Base-by-base conservation (phyloP, 2,113 vertebrate species). In the Cairina moschata region DNA sequence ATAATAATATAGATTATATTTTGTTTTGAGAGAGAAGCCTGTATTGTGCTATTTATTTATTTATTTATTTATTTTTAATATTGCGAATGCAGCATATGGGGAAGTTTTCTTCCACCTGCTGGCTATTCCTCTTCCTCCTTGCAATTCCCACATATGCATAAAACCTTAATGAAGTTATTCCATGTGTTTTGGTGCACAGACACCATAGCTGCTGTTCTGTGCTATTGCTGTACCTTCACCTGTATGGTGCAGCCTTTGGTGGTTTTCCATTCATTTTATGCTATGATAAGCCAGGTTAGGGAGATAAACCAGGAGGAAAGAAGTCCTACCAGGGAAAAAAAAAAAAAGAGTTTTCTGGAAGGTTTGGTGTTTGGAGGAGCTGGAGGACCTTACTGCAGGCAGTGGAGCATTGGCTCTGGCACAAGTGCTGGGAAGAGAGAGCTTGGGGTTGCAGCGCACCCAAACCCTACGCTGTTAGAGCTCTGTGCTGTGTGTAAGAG, bases 51-150 rank as follows among this genome's bases (percentile, higher is more conserved):
- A 76, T 40, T 40, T 40, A 40, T 40, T 40, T 40, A 40, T 38
- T 38, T 38, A 38, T 40, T 40, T 40, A 28, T 58, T 65, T 12
- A 84, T 46, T 46, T 46, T 50, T 91, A 71, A 32, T 32, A 14
- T 44, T 54, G 23, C 21, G 77, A 77, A 83, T 62, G 28, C 25
- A 62, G 48, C 72, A 52, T 62, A 40, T 69, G 32, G 86, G 58
- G 36, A 42, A 84, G 52, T 22, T 65, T 28, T 67, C 86, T 13
- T 78, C 56, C 44, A 76, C 78, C 58, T 92, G 71, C 74, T 72
- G 20, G 12, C 34, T 1, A 0, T 56, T 82, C 20, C 20, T 59
- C 9, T 18, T 25, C 56, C 42, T 85, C 0, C 0, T 1, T 78
- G 60, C 0, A 0, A 69, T 75, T 82, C 84, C 42, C 63, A 44